phyloP scores from a whole-genome alignment of 2,113 vertebrate species.

The Onychostruthus taczanowskii region DNA sequence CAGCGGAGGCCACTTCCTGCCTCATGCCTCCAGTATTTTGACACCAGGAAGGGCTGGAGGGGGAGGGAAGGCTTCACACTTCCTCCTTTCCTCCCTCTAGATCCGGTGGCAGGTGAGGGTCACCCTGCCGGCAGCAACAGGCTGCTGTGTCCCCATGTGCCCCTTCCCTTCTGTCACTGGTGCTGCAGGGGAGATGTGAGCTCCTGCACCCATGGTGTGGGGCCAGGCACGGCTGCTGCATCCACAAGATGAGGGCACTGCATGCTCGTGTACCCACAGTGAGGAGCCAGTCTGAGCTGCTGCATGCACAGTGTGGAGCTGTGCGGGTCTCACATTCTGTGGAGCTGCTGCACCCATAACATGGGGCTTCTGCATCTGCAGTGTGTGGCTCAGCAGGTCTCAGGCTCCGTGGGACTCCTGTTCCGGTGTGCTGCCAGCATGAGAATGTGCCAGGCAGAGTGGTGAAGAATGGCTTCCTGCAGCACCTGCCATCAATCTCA shows the following conservation, averaged over 20 bases:
- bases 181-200: neutral
- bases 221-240: neutral
- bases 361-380: neutral
- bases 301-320: neutral
- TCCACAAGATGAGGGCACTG: neutral
- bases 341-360: neutral
- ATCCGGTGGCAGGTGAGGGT: neutral
- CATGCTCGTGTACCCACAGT: rapidly evolving
- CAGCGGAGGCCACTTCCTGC: neutral
- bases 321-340: neutral
- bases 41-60: conserved; percentile 39
- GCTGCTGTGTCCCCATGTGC: neutral
- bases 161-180: neutral
- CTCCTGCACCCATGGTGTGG: neutral
- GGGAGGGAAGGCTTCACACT: neutral
- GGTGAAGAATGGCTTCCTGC: neutral
- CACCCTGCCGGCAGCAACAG: neutral
- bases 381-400: neutral
- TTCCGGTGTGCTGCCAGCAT: neutral
- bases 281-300: neutral
- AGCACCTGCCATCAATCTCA: neutral
- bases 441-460: neutral
- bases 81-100: conserved; percentile 9
- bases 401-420: neutral
- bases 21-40: neutral